Percentiles rank a stretch among this genome's conserved stretches.
Conservation (phyloP, 2,113 vertebrate species). For the Gnathonemus longibarbis region DNA sequence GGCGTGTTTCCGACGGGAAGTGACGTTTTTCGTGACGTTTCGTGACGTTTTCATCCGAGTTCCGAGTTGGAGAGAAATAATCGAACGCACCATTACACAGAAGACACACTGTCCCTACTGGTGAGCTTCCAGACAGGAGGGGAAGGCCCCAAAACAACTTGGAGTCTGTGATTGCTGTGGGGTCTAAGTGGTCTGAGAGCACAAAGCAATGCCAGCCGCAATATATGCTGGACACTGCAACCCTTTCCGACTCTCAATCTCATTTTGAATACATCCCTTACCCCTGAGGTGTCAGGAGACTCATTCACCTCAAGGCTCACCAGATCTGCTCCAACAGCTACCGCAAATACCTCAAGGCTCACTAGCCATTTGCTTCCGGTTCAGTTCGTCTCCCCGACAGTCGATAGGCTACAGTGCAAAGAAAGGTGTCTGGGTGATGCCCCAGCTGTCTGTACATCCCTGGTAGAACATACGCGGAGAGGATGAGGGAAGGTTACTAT, state of each 20-base stretch:
- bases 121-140: neutral
- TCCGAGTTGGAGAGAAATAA: too few relatives aligned
- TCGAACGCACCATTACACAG: constrained; percentile 22
- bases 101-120: constrained; percentile 29
- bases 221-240: constrained; percentile 31
- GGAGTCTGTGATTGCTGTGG: constrained; percentile 25
- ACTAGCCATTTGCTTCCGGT: neutral
- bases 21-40: too few relatives aligned
- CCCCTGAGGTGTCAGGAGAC: neutral
- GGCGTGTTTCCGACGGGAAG: too few relatives aligned
- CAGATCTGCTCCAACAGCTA: neutral
- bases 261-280: neutral
- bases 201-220: constrained; percentile 52
- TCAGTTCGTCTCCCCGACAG: neutral
- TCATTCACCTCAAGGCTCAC: constrained; percentile 36
- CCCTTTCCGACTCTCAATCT: constrained; percentile 46
- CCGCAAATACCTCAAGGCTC: neutral
- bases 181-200: constrained; percentile 34
- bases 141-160: constrained; percentile 29
- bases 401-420: neutral
- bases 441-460: neutral
- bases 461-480: too few relatives aligned
- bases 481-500: neutral
- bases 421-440: neutral
- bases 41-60: too few relatives aligned